A percentile compares a stretch with the other conserved stretches of the same genome.
phyloP scores from a whole-genome alignment of 2,888 invertebrate genomes.

The Phyto melanocephala region DNA sequence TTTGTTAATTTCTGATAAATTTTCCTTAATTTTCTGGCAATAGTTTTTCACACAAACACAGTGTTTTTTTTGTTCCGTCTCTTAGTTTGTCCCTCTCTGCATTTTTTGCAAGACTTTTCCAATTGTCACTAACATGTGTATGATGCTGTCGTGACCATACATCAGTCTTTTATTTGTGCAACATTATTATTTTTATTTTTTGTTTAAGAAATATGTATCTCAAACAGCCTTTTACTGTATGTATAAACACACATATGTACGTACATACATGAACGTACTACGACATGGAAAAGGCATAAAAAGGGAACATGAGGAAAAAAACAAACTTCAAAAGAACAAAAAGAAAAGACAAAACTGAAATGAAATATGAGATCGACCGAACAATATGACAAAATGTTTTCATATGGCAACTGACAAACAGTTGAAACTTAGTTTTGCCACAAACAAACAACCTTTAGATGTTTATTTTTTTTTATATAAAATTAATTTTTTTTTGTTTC shows the following conservation, averaged over 20 bases:
- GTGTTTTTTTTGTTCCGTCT: too few species aligned
- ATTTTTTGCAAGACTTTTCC: neutral
- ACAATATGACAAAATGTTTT: slow-evolving; percentile 60
- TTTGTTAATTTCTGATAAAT: neutral
- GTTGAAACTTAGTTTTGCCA: slow-evolving; percentile 20
- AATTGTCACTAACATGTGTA: slow-evolving; percentile 51
- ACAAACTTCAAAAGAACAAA: neutral
- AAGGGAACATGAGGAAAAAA: neutral
- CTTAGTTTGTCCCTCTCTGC: neutral
- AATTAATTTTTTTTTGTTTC: slow-evolving; percentile 29
- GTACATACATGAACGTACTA: neutral
- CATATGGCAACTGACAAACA: slow-evolving; percentile 54
- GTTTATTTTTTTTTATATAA: neutral
- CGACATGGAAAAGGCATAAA: neutral
- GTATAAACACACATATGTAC: neutral
- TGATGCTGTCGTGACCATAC: slow-evolving; percentile 51
- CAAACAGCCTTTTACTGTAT: slow-evolving; percentile 6
- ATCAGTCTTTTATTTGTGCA: slow-evolving; percentile 38
- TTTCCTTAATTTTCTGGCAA: too few species aligned
- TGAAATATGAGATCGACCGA: slow-evolving; percentile 53
- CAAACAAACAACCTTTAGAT: neutral
- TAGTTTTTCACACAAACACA: too few species aligned
- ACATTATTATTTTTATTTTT: slow-evolving; percentile 2
- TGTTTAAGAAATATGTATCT: neutral
- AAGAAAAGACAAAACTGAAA: slow-evolving; percentile 7